Evolutionary conservation across 2,888 invertebrate genomes (phyloP).

Genomic region (Branchellion lobata): DNA sequence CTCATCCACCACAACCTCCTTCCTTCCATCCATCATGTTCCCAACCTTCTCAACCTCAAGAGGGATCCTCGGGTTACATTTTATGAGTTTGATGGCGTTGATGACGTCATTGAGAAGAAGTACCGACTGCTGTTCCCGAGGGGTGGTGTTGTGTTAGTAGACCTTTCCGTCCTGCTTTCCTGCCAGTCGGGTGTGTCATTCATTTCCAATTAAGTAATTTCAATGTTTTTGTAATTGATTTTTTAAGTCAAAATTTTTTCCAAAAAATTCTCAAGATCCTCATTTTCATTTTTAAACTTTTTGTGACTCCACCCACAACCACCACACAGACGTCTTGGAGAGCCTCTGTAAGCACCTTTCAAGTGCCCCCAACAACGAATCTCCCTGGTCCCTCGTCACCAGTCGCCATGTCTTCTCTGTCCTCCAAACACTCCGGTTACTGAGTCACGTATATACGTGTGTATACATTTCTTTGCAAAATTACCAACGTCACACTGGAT

Average conservation of each 20-base stretch:
- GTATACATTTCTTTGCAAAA: no score
- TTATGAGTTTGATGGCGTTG: constrained; percentile 6
- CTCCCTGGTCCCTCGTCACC: not conserved
- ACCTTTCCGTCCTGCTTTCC: constrained; percentile 33
- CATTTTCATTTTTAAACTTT: not conserved
- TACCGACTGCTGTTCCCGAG: constrained; percentile 31
- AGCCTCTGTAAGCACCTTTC: constrained; percentile 38
- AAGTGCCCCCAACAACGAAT: not conserved
- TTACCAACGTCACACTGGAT: no score
- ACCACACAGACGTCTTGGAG: constrained; percentile 38
- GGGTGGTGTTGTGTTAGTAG: constrained; percentile 41
- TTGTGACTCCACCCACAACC: no score
- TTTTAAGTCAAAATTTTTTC: not conserved
- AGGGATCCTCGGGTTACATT: constrained; percentile 38
- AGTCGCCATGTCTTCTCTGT: not conserved
- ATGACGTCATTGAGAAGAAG: constrained; percentile 39
- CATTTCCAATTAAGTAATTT: not conserved
- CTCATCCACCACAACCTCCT: constrained; percentile 35
- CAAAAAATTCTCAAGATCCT: not conserved
- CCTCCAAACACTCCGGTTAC: not conserved
- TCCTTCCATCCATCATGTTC: constrained; percentile 32
- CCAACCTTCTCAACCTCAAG: constrained; percentile 37
- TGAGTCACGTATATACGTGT: not conserved
- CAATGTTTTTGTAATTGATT: not conserved
- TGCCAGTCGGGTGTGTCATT: constrained; percentile 36